phyloP scores from a whole-genome alignment of 2,113 vertebrate species.

The Pyrgilauda ruficollis region DNA sequence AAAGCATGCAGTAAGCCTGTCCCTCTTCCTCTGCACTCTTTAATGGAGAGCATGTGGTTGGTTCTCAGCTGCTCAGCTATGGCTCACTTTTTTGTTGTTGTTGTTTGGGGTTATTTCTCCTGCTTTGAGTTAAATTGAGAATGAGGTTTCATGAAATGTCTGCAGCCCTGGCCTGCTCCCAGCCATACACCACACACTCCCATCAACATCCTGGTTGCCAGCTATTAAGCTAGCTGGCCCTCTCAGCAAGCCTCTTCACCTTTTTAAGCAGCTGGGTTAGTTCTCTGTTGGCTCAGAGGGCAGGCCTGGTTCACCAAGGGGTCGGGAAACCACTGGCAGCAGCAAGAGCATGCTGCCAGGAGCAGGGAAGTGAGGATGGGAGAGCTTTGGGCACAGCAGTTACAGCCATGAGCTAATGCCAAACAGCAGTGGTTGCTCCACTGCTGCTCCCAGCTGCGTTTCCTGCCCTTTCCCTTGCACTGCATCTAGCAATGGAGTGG shows the following conservation, averaged over 20 bases:
- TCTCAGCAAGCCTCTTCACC: background rate
- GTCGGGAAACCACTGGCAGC: background rate
- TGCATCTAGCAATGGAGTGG: background rate
- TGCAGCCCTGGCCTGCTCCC: background rate
- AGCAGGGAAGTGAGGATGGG: background rate
- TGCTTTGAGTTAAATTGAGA: background rate
- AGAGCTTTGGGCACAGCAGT: background rate
- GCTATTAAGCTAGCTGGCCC: rapidly evolving
- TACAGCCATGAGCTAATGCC: background rate
- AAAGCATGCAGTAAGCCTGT: background rate
- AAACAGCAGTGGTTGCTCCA: background rate
- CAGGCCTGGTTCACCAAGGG: background rate
- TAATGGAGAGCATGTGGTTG: background rate
- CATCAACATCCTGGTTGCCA: background rate
- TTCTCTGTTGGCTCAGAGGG: background rate
- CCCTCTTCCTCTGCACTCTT: background rate
- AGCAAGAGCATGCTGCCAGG: background rate
- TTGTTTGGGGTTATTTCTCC: background rate
- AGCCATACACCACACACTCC: background rate
- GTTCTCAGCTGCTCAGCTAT: background rate
- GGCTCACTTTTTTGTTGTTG: background rate
- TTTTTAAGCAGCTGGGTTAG: background rate
- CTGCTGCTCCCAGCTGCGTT: rapidly evolving
- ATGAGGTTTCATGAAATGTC: background rate
- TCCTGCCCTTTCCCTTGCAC: background rate